These are phyloP conservation scores for Deilephila porcellus DNA, from an alignment of 2,888 invertebrate species.

Conservation along the genomic window DNA sequence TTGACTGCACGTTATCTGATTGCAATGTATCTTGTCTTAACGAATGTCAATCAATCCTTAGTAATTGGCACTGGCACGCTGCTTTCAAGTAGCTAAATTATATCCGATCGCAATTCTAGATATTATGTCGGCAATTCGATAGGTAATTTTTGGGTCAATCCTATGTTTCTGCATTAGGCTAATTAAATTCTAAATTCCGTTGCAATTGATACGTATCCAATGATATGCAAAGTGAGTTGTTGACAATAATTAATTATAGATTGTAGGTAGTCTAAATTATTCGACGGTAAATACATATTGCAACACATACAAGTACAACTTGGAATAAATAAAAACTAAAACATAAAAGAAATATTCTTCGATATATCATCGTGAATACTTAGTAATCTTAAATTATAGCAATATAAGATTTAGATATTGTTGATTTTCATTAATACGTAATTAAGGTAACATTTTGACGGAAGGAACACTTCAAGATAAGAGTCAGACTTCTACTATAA, in stretches of 20 bases:
- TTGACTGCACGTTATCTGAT: constrained; percentile 35
- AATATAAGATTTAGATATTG: too few relatives aligned
- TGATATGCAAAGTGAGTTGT: background rate
- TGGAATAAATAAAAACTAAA: background rate
- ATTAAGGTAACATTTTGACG: background rate
- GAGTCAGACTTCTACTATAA: background rate
- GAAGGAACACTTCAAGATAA: background rate
- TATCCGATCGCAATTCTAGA: constrained; percentile 21
- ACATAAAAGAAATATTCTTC: too few relatives aligned
- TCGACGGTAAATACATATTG: background rate
- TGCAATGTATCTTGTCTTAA: constrained; percentile 38
- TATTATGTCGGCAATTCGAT: constrained; percentile 32
- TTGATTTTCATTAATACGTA: too few relatives aligned
- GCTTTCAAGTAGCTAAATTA: constrained; percentile 42
- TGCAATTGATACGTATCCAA: background rate
- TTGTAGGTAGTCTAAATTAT: background rate
- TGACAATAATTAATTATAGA: background rate
- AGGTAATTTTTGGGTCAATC: constrained; percentile 18
- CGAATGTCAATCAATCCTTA: constrained; percentile 47
- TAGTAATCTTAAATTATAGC: too few relatives aligned
- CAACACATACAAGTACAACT: background rate
- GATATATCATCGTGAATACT: too few relatives aligned
- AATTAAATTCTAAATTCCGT: background rate
- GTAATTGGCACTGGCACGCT: constrained; percentile 46
- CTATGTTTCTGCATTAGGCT: constrained; percentile 4